Conservation (phyloP, 2,797 vertebrate genomes). For the Buceros bicornis region DNA sequence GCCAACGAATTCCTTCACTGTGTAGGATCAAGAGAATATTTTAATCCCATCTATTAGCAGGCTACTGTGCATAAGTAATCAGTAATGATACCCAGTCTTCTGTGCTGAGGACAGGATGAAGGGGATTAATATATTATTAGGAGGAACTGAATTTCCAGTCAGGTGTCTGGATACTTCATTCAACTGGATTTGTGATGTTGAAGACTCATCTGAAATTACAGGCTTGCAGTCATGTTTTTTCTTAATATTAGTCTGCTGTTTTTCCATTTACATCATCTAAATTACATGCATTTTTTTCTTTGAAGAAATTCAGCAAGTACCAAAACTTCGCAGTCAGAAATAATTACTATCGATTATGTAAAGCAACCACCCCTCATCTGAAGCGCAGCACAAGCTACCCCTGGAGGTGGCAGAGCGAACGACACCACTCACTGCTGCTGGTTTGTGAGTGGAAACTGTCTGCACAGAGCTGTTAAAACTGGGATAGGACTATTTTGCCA, state of each 20-base stretch:
- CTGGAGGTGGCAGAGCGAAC: neutral
- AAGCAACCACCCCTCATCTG: neutral
- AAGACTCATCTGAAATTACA: constrained; percentile 39
- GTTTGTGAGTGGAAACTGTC: neutral
- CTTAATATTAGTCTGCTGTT: neutral
- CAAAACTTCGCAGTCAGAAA: neutral
- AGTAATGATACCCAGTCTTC: neutral
- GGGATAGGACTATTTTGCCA: neutral
- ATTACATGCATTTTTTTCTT: neutral
- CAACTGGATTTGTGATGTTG: constrained; percentile 21
- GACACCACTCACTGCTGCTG: neutral
- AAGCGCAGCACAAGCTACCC: neutral
- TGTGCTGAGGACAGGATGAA: neutral
- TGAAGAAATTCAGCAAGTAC: neutral
- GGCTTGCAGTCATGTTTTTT: neutral
- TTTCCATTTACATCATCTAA: neutral
- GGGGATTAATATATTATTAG: constrained; percentile 34
- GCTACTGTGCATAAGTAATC: constrained; percentile 28
- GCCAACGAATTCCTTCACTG: neutral
- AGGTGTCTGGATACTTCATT: constrained; percentile 8
- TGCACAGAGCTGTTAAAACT: neutral
- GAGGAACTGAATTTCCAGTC: constrained; percentile 42
- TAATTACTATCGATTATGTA: neutral
- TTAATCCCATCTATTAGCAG: constrained; percentile 20
- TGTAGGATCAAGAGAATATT: neutral